Evolutionary conservation across 2,797 vertebrate species (phyloP).

Genomic region (Ispidina picta): DNA sequence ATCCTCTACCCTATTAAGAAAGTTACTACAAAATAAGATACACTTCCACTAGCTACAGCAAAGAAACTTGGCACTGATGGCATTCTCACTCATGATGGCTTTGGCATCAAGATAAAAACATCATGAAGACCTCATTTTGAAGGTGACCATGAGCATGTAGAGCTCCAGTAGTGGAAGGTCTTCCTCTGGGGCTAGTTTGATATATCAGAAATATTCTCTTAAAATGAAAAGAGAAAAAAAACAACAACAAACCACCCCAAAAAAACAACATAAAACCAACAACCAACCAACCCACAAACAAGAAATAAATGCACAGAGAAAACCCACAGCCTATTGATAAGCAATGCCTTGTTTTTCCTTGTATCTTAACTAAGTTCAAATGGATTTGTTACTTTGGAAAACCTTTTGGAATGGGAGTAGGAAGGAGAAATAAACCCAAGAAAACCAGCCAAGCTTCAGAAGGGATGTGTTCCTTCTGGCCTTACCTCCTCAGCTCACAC

Average conservation of each 20-base stretch:
- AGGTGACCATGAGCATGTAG: rapidly evolving
- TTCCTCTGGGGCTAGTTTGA: background rate
- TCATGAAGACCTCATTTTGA: background rate
- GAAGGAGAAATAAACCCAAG: background rate
- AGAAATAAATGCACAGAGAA: background rate
- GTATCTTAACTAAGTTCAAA: background rate
- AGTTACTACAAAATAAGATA: background rate
- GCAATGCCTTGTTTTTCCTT: background rate
- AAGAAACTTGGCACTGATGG: rapidly evolving
- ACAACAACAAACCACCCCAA: too few species aligned
- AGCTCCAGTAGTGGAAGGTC: background rate
- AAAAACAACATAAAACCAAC: too few species aligned
- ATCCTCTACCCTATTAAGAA: background rate
- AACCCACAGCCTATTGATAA: background rate
- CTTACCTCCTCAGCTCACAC: background rate
- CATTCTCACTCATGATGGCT: background rate
- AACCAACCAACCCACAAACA: too few species aligned
- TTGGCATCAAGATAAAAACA: background rate
- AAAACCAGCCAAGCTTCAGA: background rate
- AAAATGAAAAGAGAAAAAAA: background rate
- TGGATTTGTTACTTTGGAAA: background rate
- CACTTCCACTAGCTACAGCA: background rate
- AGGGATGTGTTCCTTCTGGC: background rate
- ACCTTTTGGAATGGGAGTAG: background rate
- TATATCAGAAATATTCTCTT: background rate